Base-by-base conservation (phyloP, 2,113 vertebrate genomes). In the Callipepla squamata region DNA sequence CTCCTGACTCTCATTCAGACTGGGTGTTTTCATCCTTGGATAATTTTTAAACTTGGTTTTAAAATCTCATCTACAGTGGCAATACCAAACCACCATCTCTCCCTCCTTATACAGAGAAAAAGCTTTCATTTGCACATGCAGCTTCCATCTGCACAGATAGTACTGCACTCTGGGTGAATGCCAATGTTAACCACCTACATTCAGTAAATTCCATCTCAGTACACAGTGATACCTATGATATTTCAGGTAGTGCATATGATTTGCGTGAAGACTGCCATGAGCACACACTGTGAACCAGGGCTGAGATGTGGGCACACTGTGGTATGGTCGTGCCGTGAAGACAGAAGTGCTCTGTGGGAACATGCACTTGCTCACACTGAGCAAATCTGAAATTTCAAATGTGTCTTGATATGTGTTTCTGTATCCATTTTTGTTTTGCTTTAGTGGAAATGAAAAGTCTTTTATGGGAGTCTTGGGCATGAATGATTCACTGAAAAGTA, bases 401-500 rank as follows among this genome's bases (percentile, higher is more conserved):
- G 28, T 77, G n/a, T 59, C 93, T 70, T 67, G 25, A 81, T 75
- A 78, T 36, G 17, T 38, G 4, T 40, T 74, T 81, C 55, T 70
- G 17, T 80, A 57, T 16, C 10, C 11, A 6, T 28, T 69, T 83
- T 8, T 81, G 19, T 69, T 87, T 91, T 93, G 23, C 8, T 83
- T 89, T 61, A 51, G 28, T 32, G 17, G 9, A 42, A 69, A 89
- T 47, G 16, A 70, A 89, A 67, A 80, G 3, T 4, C 10, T 48
- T 47, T 44, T 48, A 20, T 30, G 45, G 48, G 6, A 16, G 6
- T 42, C 19, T 42, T 48, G 38, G 30, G 19, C 8, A 62, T 40
- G 53, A 90, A 85, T 53, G n/a, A 90, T 57, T 90, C 79, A 87
- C 36, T 48, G 47, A 62, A 70, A 90, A 79, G 3, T 16, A 9